Conservation (phyloP, 37 sponge, comb jelly and placozoan species). For the Agelas oroides region DNA sequence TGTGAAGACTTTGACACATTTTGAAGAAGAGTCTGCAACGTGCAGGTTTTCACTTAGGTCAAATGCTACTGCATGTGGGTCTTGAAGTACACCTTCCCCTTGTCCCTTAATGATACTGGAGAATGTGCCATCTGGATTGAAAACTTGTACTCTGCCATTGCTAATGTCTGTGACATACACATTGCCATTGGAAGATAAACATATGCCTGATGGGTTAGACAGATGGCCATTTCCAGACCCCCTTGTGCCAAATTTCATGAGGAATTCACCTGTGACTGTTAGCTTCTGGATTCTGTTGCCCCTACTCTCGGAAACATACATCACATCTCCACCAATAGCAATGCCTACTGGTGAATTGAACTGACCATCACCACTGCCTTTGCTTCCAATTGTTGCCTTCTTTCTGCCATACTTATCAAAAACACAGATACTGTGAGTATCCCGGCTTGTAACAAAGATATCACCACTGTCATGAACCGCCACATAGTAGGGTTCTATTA, state of each 20-base stretch:
- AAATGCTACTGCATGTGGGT: conserved; percentile 47
- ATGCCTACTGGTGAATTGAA: conserved; percentile 35
- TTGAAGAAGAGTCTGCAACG: conserved; percentile 16
- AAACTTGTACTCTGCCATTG: conserved; percentile 37
- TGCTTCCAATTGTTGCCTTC: too few species aligned
- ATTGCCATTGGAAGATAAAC: conserved; percentile 19
- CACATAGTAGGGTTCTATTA: too few species aligned
- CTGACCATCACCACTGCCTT: conserved; percentile 46
- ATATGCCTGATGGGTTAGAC: conserved; percentile 27
- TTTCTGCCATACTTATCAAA: too few species aligned
- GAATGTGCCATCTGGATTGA: conserved; percentile 42
- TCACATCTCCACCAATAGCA: conserved; percentile 35
- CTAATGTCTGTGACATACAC: conserved; percentile 24
- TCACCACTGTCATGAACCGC: too few species aligned
- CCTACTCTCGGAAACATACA: conserved; percentile 47
- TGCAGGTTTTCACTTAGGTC: conserved; percentile 27
- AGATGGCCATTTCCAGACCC: conserved; percentile 41
- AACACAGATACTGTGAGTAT: too few species aligned
- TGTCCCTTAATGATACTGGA: background rate
- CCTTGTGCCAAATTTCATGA: conserved; percentile 40
- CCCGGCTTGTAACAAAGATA: too few species aligned
- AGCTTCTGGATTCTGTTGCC: conserved; percentile 46
- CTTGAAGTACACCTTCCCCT: background rate
- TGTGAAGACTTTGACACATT: conserved; percentile 29
- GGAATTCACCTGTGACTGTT: conserved; percentile 5